Evolutionary conservation across 2,113 vertebrate genomes (phyloP).

Genomic region (Vidua macroura): DNA sequence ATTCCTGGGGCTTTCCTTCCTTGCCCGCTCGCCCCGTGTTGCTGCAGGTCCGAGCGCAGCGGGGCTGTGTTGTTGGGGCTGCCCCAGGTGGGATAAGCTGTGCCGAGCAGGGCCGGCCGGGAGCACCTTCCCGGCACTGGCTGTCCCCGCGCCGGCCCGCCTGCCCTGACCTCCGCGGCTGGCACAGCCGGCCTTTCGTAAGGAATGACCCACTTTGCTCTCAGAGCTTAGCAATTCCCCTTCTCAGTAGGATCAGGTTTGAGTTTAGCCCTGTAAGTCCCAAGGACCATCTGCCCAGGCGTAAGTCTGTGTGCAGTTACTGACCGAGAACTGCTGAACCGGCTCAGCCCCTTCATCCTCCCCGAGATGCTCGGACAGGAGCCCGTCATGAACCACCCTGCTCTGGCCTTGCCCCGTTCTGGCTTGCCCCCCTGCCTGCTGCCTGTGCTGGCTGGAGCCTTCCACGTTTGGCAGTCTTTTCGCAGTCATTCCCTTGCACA

Average conservation of each 20-base stretch:
- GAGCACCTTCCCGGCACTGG: no score
- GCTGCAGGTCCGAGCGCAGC: fast-evolving
- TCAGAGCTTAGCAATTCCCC: not conserved
- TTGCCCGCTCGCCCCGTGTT: fast-evolving
- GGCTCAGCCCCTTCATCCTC: not conserved
- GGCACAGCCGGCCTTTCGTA: fast-evolving
- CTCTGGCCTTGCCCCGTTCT: not conserved
- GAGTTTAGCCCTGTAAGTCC: not conserved
- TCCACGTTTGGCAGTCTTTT: not conserved
- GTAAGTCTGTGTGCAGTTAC: not conserved
- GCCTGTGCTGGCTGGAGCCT: not conserved
- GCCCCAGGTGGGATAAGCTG: no score
- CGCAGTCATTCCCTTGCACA: not conserved
- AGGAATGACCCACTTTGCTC: not conserved
- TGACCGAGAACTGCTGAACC: not conserved
- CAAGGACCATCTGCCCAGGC: constrained; percentile 13
- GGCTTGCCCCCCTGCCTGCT: not conserved
- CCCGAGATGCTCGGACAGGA: not conserved
- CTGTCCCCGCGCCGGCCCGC: no score
- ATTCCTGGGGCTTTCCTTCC: not conserved
- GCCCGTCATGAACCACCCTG: not conserved
- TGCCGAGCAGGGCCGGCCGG: fast-evolving
- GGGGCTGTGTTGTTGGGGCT: no score
- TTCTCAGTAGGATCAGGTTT: not conserved
- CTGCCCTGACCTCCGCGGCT: not conserved